Evolutionary conservation across 2,888 invertebrate species (phyloP), one percentile per base, ranked within the genome.

Genomic region (Spodoptera picta): DNA sequence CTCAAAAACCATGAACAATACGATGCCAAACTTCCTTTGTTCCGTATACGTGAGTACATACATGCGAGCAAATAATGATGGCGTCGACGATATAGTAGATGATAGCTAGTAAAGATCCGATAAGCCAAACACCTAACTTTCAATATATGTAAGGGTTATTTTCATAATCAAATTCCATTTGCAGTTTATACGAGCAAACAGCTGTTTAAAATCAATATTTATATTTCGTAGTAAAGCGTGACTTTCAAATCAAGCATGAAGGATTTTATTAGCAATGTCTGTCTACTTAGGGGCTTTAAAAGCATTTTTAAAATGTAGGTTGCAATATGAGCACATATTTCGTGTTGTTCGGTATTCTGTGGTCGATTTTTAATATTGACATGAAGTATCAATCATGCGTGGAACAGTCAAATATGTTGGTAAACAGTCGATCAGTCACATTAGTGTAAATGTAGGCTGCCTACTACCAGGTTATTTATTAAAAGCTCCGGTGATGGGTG

Each of bases 1-100:
- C 88, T 81, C 78, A 82, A 85, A 87, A 87, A 86, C 76, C 85
- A 87, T 84, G 87, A 88, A 92, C 92, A 92, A 92, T 91, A 85
- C 87, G 83, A 87, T 88, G 87, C 89, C 88, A 89, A 90, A 91
- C 91, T 90, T 93, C 93, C 92, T 93, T 93, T 93, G 93, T 94
- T 92, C 91, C 91, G 86, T 89, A 86, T 85, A 85, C 79, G 85
- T 67, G 55, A 75, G 73, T 73, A 82, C 79, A 71, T 75, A 79
- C 61, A 69, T 48, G 53, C 64, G 70, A 65, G 79, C 78, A 83
- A 71, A 74, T 74, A 79, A 74, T 78, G 36, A 77, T 83, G 85
- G 88, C 87, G 89, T 87, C 85, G 23, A 62, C 27, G 83, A 73
- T 77, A 65, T 75, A 74, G 63, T 77, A 75, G 66, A 53, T 66